Base-by-base conservation (phyloP, 2,113 vertebrate genomes). In the Ptychochromis oligacanthus region DNA sequence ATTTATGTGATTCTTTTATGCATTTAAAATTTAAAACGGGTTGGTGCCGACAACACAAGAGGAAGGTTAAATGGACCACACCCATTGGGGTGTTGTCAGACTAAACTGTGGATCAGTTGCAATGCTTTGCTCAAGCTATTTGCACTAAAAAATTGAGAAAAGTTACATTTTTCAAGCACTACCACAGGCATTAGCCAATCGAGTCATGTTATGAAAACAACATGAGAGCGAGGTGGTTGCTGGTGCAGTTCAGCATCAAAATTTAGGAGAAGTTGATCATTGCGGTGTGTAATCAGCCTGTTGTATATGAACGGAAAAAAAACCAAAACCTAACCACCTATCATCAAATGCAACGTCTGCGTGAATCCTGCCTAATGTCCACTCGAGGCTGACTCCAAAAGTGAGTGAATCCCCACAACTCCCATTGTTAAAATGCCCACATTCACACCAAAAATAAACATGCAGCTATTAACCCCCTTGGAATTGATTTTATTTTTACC, bases 251-350 rank as follows among this genome's bases (percentile, higher is more conserved):
- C 64, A 67, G 40, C 22, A 49, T 67, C 40, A 49, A 49, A 46
- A 49, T 67, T 67, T 67, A 67, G 22, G 22, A 46, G 40, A 49
- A 0, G 22, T 40, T 12, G 5, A 67, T 67, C 3, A 28, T 9
- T 0, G 22, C 22, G 46, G 15, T 0, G n/a, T 65, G 26, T 0
- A 26, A 46, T 67, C 22, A 67, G 26, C 22, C 9, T 1, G 22
- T 9, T 46, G 40, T 3, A 67, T 67, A 40, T 67, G 40, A 15
- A 14, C 0, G n/a, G n/a, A 31, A 31, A 31, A 31, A 0, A 46
- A 40, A 15, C 40, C 17, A 67, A 46, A 67, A 46, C 7, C 13
- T 43, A 26, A 65, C 43, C 14, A 10, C 2, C n/a, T 15, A 43
- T 24, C 38, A 65, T 43, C 0, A 1, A 65, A 43, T 24, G 43